phyloP scores from a whole-genome alignment of 2,888 invertebrate genomes.

The Drosophila subsilvestris region DNA sequence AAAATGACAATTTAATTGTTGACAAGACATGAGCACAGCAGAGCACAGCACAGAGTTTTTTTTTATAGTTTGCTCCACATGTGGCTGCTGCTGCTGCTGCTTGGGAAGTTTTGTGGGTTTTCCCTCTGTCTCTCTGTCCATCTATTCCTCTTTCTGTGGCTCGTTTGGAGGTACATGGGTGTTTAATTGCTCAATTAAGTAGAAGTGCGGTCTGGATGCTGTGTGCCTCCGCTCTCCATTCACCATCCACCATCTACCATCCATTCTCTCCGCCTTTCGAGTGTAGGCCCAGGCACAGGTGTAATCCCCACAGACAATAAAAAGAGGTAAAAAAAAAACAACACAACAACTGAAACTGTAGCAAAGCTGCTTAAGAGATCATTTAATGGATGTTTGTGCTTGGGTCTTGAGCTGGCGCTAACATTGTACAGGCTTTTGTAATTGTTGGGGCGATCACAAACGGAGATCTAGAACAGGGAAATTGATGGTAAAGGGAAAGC shows the following conservation, averaged over 20 bases:
- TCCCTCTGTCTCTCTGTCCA: conserved; percentile 27
- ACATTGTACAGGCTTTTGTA: conserved; percentile 60
- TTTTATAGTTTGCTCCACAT: conserved; percentile 67
- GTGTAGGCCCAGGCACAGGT: conserved; percentile 57
- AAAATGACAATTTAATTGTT: conserved; percentile 83
- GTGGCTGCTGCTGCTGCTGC: conserved; percentile 48
- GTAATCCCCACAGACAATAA: conserved; percentile 51
- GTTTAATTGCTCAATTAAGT: conserved; percentile 82
- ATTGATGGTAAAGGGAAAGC: conserved; percentile 16
- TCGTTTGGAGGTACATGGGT: conserved; percentile 69
- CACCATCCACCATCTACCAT: not conserved
- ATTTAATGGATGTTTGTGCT: conserved; percentile 59
- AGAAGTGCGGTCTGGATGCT: conserved; percentile 73
- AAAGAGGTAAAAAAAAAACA: conserved; percentile 17
- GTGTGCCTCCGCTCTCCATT: conserved; percentile 25
- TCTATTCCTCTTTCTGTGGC: conserved; percentile 39
- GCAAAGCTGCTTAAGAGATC: conserved; percentile 69
- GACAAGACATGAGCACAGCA: conserved; percentile 64
- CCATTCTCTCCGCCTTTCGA: conserved; percentile 1
- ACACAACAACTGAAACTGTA: conserved; percentile 47
- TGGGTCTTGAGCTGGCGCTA: conserved; percentile 65
- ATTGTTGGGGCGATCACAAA: conserved; percentile 40
- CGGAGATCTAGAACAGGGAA: not conserved
- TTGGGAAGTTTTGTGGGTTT: conserved; percentile 69
- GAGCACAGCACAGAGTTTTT: conserved; percentile 10